phyloP scores from a whole-genome alignment of 2,888 invertebrate genomes.

The Glomeris marginata region DNA sequence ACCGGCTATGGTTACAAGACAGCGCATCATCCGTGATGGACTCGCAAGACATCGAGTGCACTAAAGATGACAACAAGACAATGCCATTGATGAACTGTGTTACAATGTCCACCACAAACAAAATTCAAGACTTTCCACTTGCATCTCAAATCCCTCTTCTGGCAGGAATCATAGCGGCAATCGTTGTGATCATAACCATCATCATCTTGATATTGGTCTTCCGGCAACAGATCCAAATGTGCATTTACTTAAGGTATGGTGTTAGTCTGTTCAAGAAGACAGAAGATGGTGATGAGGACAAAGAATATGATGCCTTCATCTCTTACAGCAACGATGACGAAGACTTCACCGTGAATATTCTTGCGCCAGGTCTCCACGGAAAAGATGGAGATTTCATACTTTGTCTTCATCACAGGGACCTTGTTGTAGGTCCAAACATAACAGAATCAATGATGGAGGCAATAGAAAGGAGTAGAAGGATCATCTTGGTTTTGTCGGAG shows the following conservation, averaged over 20 bases:
- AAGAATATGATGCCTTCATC: constrained; percentile 23
- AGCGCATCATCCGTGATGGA: constrained; percentile 48
- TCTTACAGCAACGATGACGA: constrained; percentile 20
- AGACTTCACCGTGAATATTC: constrained; percentile 18
- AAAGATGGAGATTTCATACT: constrained; percentile 15
- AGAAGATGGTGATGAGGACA: constrained; percentile 10
- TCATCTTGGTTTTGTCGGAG: constrained; percentile 20
- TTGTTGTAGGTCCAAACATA: constrained; percentile 21
- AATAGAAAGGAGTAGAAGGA: constrained; percentile 21
- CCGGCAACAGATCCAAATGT: constrained; percentile 13
- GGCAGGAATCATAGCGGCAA: not conserved
- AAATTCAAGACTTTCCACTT: not conserved
- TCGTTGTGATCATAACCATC: constrained; percentile 11
- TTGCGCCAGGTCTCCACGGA: constrained; percentile 20
- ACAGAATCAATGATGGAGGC: constrained; percentile 23
- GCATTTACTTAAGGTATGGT: constrained; percentile 7
- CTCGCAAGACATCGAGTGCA: constrained; percentile 1
- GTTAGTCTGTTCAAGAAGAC: constrained; percentile 10
- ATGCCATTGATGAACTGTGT: constrained; percentile 5
- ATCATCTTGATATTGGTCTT: constrained; percentile 13
- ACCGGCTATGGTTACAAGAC: constrained; percentile 58
- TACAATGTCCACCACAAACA: not conserved
- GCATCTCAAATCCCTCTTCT: not conserved
- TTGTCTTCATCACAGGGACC: constrained; percentile 25
- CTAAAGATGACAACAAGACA: not conserved